Evolutionary conservation across 2,113 vertebrate genomes (phyloP).

Genomic region (Dasyprocta punctata): DNA sequence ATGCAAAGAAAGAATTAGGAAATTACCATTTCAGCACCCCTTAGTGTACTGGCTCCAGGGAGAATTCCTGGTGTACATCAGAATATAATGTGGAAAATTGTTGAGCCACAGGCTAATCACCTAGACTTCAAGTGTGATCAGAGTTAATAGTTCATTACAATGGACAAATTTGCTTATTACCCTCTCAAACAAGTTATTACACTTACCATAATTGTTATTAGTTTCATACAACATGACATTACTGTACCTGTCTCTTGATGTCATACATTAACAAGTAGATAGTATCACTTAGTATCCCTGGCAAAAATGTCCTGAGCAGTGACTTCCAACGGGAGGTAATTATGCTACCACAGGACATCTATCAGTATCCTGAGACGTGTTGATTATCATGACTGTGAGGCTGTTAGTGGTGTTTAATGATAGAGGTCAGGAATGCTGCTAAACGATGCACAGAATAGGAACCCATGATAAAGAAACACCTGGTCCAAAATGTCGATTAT

Average conservation of each 20-base stretch:
- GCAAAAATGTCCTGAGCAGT: neutral
- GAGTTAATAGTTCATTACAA: neutral
- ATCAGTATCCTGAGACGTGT: neutral
- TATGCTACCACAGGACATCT: neutral
- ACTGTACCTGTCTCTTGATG: neutral
- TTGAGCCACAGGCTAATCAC: neutral
- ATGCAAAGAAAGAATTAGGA: neutral
- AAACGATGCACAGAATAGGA: neutral
- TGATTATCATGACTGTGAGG: neutral
- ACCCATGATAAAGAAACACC: neutral
- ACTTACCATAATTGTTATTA: neutral
- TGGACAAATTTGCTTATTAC: neutral
- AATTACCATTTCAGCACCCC: neutral
- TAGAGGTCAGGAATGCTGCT: neutral
- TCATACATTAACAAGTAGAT: neutral
- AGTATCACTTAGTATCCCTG: neutral
- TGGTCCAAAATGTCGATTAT: neutral
- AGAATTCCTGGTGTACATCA: neutral
- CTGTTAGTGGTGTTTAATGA: neutral
- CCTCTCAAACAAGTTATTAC: neutral
- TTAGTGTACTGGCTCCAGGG: neutral
- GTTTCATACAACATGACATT: neutral
- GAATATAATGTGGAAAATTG: neutral
- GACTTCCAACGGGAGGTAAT: neutral
- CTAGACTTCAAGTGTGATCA: neutral